A percentile compares a stretch with the other conserved stretches of the same genome.
These are phyloP conservation scores for Ophraella communa DNA, from an alignment of 2,888 invertebrate genomes.

Conservation along the genomic window DNA sequence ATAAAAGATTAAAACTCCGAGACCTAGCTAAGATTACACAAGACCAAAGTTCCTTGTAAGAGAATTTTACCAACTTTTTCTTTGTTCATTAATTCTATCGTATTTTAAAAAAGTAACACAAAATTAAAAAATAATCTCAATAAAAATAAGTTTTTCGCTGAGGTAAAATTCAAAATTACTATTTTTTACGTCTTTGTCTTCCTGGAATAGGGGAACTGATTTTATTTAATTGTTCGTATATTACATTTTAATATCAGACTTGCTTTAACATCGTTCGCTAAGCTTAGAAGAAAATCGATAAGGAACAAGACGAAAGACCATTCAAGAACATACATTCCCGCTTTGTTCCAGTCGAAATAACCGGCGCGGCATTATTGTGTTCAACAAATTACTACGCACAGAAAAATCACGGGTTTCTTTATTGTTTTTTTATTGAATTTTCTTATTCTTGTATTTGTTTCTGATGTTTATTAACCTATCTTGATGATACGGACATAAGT, in stretches of 20 bases:
- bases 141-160: too few relatives aligned
- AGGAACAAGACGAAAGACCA: constrained; percentile 15
- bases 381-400: constrained; percentile 12
- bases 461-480: background rate
- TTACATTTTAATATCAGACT: constrained; percentile 6
- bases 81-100: too few relatives aligned
- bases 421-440: background rate
- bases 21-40: too few relatives aligned
- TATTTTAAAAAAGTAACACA: too few relatives aligned
- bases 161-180: too few relatives aligned
- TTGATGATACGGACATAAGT: background rate
- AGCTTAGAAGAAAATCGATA: constrained; percentile 13
- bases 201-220: too few relatives aligned
- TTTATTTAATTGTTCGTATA: constrained; percentile 5
- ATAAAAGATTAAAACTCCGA: too few relatives aligned
- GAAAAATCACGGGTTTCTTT: constrained; percentile 6
- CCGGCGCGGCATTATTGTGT: constrained; percentile 12
- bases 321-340: constrained; percentile 18
- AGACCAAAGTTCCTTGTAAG: too few relatives aligned
- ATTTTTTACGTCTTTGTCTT: too few relatives aligned
- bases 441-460: background rate
- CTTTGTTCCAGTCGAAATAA: constrained; percentile 15
- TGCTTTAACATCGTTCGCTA: background rate
- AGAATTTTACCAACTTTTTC: too few relatives aligned
- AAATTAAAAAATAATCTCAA: too few relatives aligned